phyloP scores from a whole-genome alignment of 2,113 vertebrate species.

The Typhlomys cinereus region DNA sequence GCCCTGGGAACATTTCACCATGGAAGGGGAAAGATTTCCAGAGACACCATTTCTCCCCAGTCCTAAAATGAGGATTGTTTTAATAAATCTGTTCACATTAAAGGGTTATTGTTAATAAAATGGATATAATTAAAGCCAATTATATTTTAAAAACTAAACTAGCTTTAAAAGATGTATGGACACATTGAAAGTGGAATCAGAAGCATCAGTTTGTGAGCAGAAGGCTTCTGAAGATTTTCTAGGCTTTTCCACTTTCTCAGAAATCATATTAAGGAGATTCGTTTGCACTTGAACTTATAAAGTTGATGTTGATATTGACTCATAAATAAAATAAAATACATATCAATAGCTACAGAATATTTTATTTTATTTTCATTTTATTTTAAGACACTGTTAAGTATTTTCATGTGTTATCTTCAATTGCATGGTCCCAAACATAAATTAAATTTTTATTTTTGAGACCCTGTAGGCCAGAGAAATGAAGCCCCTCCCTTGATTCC shows the following conservation, averaged over 20 bases:
- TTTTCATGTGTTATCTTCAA: neutral
- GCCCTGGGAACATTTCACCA: no score
- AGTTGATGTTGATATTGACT: neutral
- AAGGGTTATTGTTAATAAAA: neutral
- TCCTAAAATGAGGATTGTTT: neutral
- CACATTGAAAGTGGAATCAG: neutral
- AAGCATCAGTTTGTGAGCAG: neutral
- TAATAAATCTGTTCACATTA: conserved; percentile 8
- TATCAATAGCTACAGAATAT: neutral
- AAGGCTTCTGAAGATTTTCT: conserved; percentile 16
- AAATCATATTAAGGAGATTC: neutral
- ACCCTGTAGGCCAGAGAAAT: neutral
- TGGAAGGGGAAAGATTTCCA: no score
- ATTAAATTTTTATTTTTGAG: neutral
- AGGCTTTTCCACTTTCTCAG: neutral
- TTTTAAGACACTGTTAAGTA: neutral
- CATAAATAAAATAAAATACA: neutral
- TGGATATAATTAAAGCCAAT: neutral
- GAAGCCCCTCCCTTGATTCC: neutral
- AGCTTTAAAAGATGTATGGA: neutral
- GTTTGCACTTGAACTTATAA: neutral
- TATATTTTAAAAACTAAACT: neutral
- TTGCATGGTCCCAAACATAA: neutral
- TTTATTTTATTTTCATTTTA: neutral
- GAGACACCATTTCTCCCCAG: no score